phyloP scores from a whole-genome alignment of 1,140 invertebrate species.

The Micrasema minimum region DNA sequence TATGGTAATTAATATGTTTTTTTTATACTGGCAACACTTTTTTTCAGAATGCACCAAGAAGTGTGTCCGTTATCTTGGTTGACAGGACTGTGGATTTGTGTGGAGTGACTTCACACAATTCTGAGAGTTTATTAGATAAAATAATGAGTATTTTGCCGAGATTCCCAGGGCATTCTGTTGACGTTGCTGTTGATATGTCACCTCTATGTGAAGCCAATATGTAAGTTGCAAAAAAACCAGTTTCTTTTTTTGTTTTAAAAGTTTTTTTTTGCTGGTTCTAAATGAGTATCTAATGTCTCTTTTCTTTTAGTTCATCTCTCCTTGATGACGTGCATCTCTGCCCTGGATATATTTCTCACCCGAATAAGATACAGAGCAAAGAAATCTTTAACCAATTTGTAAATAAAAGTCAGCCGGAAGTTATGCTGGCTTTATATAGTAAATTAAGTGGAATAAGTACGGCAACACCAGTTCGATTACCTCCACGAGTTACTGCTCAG shows the following conservation, averaged over 20 bases:
- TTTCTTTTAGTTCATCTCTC: conserved; percentile 43
- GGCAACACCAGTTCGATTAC: conserved; percentile 57
- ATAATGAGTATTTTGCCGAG: conserved; percentile 71
- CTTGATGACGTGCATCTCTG: conserved; percentile 61
- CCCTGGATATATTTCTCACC: conserved; percentile 63
- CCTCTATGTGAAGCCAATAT: conserved; percentile 68
- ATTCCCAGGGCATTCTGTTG: conserved; percentile 73
- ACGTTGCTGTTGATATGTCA: conserved; percentile 74
- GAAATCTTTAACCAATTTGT: conserved; percentile 68
- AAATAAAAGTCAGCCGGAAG: conserved; percentile 70
- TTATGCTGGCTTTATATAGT: conserved; percentile 69
- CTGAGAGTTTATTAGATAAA: conserved; percentile 73
- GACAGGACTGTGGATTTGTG: conserved; percentile 76
- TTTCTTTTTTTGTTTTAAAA: conserved; percentile 9
- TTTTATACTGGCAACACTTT: too few species aligned
- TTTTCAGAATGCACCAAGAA: conserved; percentile 65
- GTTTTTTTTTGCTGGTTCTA: conserved; percentile 34
- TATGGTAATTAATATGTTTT: too few species aligned
- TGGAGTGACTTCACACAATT: conserved; percentile 69
- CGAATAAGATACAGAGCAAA: conserved; percentile 59
- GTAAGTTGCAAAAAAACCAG: conserved; percentile 58
- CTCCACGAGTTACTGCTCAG: conserved; percentile 66
- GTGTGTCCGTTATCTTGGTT: conserved; percentile 73
- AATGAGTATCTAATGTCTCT: not conserved
- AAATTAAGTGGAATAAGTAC: conserved; percentile 67